Evolutionary conservation across 2,113 vertebrate genomes (phyloP).

Genomic region (Platichthys flesus): DNA sequence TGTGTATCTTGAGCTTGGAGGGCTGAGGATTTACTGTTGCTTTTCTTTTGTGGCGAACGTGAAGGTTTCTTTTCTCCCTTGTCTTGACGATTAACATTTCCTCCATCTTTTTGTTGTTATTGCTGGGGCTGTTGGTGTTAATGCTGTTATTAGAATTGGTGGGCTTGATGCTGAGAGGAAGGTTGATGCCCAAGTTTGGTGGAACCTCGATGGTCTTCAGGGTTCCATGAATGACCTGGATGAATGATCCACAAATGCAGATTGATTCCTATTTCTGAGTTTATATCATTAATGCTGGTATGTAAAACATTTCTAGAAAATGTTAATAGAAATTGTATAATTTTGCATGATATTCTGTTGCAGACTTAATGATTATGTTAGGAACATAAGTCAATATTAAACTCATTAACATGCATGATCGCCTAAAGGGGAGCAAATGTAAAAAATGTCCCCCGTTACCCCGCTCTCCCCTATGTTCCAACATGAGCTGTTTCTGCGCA

Average conservation of each 20-base stretch:
- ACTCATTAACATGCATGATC: neutral
- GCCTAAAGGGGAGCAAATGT: no score
- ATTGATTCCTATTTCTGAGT: neutral
- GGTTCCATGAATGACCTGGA: conserved; percentile 92
- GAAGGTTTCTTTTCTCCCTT: conserved; percentile 89
- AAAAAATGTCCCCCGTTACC: no score
- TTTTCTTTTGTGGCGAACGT: conserved; percentile 83
- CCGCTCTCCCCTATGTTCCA: conserved; percentile 86
- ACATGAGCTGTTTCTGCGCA: conserved; percentile 97
- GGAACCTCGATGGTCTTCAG: conserved; percentile 93
- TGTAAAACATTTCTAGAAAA: neutral
- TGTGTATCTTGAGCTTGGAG: conserved; percentile 86
- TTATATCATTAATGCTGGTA: no score
- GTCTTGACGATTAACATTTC: conserved; percentile 83
- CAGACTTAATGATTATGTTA: neutral
- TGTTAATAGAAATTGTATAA: no score
- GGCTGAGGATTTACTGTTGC: conserved; percentile 54
- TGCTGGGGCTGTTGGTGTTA: conserved; percentile 82
- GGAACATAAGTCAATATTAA: neutral
- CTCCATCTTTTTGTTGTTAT: conserved; percentile 84
- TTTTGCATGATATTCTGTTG: neutral
- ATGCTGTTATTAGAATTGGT: conserved; percentile 81
- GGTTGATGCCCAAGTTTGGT: conserved; percentile 91
- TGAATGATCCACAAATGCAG: conserved; percentile 29
- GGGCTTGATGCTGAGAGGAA: conserved; percentile 91